phyloP scores from a whole-genome alignment of 2,797 vertebrate species.

The Euphonia xanthogaster region DNA sequence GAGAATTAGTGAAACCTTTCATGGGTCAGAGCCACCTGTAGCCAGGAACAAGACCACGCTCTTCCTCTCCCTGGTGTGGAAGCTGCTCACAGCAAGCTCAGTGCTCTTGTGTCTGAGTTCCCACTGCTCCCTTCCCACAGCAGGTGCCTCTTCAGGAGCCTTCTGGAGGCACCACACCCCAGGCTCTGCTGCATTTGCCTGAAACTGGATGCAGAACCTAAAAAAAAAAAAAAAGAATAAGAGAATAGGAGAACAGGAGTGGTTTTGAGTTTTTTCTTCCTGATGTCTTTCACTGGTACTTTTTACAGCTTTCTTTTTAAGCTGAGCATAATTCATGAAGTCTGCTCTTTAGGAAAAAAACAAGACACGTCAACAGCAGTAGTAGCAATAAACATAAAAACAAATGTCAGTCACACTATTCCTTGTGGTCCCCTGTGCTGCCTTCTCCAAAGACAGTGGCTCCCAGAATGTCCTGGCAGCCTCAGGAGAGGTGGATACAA shows the following conservation, averaged over 20 bases:
- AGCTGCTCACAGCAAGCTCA: background rate
- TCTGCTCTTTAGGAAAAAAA: background rate
- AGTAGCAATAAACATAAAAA: background rate
- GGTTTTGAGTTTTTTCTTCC: background rate
- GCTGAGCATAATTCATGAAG: background rate
- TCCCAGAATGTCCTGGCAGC: background rate
- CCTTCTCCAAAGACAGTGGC: background rate
- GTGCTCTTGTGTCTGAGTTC: background rate
- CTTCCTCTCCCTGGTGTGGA: background rate
- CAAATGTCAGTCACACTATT: background rate
- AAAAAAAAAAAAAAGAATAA: background rate
- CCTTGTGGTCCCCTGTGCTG: background rate
- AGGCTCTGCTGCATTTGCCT: background rate
- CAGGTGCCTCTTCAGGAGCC: background rate
- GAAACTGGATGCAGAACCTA: background rate
- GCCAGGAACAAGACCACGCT: background rate
- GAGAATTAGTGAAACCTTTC: background rate
- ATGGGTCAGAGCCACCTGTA: background rate
- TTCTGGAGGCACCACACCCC: background rate
- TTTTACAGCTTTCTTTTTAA: background rate
- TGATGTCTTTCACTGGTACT: background rate
- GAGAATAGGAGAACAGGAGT: background rate
- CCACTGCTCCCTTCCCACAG: background rate
- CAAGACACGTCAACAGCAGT: background rate
- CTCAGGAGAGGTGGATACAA: background rate